Conservation (phyloP, 1,140 invertebrate genomes). For the Drosophila bocki region DNA sequence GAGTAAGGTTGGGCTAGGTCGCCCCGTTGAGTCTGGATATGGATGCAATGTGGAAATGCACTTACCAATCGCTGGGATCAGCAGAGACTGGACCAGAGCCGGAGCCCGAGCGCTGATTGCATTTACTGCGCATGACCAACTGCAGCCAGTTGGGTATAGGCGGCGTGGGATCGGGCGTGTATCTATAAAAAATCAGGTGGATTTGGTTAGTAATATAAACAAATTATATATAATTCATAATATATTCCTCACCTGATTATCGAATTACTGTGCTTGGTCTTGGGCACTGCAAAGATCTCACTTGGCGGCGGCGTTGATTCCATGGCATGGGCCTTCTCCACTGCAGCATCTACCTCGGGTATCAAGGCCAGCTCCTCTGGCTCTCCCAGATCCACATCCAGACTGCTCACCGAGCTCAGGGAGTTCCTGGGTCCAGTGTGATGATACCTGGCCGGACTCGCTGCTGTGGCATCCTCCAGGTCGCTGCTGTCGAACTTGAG, state of each 20-base stretch:
- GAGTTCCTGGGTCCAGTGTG: conserved; percentile 53
- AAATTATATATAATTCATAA: not conserved
- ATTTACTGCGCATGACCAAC: conserved; percentile 84
- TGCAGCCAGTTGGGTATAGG: conserved; percentile 84
- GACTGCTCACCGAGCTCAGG: conserved; percentile 68
- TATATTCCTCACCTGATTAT: conserved; percentile 66
- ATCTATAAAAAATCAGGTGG: conserved; percentile 45
- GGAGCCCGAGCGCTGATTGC: conserved; percentile 57
- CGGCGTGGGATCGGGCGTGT: conserved; percentile 77
- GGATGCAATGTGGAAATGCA: conserved; percentile 32
- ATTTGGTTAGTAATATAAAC: not conserved
- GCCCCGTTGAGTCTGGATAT: conserved; percentile 15
- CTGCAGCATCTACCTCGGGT: conserved; percentile 64
- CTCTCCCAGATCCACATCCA: conserved; percentile 65
- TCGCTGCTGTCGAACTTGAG: conserved; percentile 80
- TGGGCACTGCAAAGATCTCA: conserved; percentile 75
- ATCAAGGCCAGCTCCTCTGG: conserved; percentile 63
- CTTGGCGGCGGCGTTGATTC: conserved; percentile 15
- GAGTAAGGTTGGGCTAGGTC: conserved; percentile 26
- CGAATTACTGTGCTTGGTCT: conserved; percentile 68
- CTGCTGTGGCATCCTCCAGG: conserved; percentile 57
- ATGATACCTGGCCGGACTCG: conserved; percentile 41
- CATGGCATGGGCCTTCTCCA: conserved; percentile 68
- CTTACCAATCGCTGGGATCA: conserved; percentile 69
- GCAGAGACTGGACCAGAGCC: conserved; percentile 16